Evolutionary conservation across 2,113 vertebrate genomes (phyloP).

Genomic region (Amblyornis subalaris): DNA sequence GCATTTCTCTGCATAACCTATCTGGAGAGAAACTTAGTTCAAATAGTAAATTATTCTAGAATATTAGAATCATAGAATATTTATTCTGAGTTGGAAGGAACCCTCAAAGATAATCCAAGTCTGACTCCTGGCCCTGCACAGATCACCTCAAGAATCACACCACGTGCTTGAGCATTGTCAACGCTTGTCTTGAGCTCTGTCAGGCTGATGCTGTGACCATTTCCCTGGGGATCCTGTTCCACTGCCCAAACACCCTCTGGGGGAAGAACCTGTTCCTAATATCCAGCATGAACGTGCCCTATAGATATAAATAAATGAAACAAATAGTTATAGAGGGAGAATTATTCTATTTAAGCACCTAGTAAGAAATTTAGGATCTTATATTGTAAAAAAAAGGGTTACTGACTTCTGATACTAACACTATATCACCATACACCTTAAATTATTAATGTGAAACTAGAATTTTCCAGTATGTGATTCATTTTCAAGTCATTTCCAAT

Average conservation of each 20-base stretch:
- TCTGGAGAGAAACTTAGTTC: not conserved
- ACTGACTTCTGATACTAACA: not conserved
- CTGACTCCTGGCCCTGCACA: not conserved
- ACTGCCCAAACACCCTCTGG: not conserved
- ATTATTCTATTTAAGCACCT: not conserved
- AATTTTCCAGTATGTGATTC: rapidly evolving
- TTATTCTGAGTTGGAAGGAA: not conserved
- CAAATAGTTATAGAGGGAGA: not conserved
- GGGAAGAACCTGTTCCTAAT: not conserved
- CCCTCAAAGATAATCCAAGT: rapidly evolving
- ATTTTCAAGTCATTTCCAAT: not conserved
- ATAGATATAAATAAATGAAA: not conserved
- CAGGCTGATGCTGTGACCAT: not conserved
- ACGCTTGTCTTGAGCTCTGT: not conserved
- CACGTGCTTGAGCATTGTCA: not conserved
- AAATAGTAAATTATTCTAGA: not conserved
- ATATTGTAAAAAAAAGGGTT: not conserved
- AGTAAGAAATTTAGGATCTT: not conserved
- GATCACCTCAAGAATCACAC: too few species aligned
- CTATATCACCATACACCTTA: not conserved
- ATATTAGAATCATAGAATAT: not conserved
- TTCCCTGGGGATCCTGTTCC: rapidly evolving
- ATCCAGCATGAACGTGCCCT: not conserved
- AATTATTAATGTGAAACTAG: not conserved
- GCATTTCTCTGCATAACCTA: not conserved